Base-by-base conservation (phyloP, 2,888 invertebrate genomes). In the Lapara coniferarum region DNA sequence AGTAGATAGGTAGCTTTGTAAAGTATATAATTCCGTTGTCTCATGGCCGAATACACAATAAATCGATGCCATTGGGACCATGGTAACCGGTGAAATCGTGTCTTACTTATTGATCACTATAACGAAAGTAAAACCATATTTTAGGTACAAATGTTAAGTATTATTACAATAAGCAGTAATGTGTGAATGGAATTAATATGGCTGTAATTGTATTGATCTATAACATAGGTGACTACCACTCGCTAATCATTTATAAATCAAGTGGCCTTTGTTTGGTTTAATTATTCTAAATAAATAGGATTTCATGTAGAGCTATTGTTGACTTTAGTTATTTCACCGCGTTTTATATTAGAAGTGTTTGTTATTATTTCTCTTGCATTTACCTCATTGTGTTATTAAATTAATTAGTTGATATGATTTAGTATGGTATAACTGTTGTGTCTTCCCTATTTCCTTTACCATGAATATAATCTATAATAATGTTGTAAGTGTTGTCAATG, bases 1-100 rank as follows among this genome's bases (percentile, higher is more conserved):
- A 63, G 46, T 63, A 91, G 91, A 86, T 91, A 91, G 91, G 89
- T 89, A 89, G 85, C 85, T 84, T 86, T 85, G 79, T 86, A 89
- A 86, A 80, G 72, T 83, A 84, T 74, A 84, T 74, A 78, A 87
- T 86, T 87, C 86, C 76, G 77, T 69, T 53, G 76, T 84, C 81
- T 81, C 76, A 82, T 81, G 77, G 77, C 75, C 76, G 72, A 72
- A 69, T 19, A 70, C 56, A 73, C 69, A 72, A 73, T 69, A 68
- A 72, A 70, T 73, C 68, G 19, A 53, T 74, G 70, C 71, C 77
- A 81, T 81, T 81, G 80, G 78, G 82, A 79, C 81, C 82, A 69
- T 67, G 67, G 57, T 72, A 68, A 71, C 73, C 71, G 68, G 71
- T 73, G 57, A 49, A 69, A 73, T 74, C 69, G 76, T 79, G 77